Percentiles rank a stretch among this genome's conserved stretches.
phyloP scores from a whole-genome alignment of 2,113 vertebrate species.

The Sturnus vulgaris region DNA sequence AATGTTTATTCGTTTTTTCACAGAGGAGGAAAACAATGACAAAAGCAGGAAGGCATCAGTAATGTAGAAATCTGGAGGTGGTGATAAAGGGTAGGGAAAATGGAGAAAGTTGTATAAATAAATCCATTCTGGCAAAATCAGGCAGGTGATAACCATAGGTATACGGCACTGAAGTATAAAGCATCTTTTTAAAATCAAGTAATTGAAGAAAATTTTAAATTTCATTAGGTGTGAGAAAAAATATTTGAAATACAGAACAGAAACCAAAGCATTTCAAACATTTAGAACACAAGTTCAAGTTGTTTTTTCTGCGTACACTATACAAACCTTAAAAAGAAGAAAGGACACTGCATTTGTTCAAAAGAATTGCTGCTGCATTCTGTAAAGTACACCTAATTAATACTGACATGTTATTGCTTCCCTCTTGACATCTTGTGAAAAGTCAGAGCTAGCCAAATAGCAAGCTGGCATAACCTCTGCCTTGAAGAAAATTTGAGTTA shows the following conservation, averaged over 20 bases:
- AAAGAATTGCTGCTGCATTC: background rate
- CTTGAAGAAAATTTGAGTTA: background rate
- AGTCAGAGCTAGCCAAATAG: background rate
- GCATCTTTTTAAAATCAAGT: background rate
- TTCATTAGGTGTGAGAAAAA: background rate
- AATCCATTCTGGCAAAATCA: background rate
- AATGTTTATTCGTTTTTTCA: conserved; percentile 16
- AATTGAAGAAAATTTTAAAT: background rate
- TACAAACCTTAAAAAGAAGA: background rate
- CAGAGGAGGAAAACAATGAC: conserved; percentile 23
- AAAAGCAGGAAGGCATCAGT: conserved; percentile 54
- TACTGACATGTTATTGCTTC: background rate
- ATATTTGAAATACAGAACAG: background rate
- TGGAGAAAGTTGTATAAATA: conserved; percentile 14
- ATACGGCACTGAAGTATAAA: background rate
- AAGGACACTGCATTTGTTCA: background rate
- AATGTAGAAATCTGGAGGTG: conserved; percentile 25
- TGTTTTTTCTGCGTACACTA: background rate
- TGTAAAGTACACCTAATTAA: background rate
- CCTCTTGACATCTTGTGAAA: background rate
- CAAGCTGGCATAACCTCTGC: background rate
- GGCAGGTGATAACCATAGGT: background rate
- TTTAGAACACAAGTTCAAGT: background rate
- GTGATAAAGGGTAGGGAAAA: conserved; percentile 8
- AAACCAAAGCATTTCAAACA: background rate